Evolutionary conservation across 2,113 vertebrate species (phyloP), one percentile per base, ranked within the genome.

Genomic region (Riparia riparia): DNA sequence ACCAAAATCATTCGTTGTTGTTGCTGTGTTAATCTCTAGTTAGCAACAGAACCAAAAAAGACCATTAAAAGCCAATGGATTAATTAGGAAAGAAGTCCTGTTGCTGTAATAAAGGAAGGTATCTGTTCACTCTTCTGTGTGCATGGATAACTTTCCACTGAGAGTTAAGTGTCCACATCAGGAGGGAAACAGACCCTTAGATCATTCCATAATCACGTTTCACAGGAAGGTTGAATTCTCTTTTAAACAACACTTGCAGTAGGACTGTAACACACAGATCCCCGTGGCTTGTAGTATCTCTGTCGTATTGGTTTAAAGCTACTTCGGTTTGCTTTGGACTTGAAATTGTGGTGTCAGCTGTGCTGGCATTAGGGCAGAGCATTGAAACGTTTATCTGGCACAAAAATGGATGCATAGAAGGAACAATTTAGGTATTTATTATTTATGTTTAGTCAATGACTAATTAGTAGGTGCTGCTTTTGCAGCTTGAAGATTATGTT

Each of bases 361-460:
- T 97, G 98, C 96, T 97, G 95, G 94, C 97, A 91, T 94, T 92
- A 93, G 85, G 89, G 78, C 90, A 92, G 96, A 95, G 95, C 95
- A 94, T 97, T 94, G 96, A 97, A 94, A 83, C 53, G 94, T 95
- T 96, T 77, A 71, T 83, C 93, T 96, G 97, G 97, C 88, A 93
- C 84, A 68, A 82, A 71, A 96, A 93, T 86, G 95, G 94, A 97
- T 96, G 93, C 94, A 94, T 97, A 98, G 98, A 96, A 97, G 94
- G 95, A 97, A 97, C 76, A 91, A 86, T 95, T 98, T 98, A 97
- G 97, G 94, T 99, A 99, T 99, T 99, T 99, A 99, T 99, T 99
- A 99, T 99, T 98, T 99, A 98, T 99, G 98, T 98, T 99, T 99
- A 99, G 99, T 99, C 99, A 98, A 98, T 99, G 99, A 99, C 99